Percentiles rank a stretch among this genome's conserved stretches.
Evolutionary conservation across 2,888 invertebrate species (phyloP).

Genomic region (Epistrophella euchroma): DNA sequence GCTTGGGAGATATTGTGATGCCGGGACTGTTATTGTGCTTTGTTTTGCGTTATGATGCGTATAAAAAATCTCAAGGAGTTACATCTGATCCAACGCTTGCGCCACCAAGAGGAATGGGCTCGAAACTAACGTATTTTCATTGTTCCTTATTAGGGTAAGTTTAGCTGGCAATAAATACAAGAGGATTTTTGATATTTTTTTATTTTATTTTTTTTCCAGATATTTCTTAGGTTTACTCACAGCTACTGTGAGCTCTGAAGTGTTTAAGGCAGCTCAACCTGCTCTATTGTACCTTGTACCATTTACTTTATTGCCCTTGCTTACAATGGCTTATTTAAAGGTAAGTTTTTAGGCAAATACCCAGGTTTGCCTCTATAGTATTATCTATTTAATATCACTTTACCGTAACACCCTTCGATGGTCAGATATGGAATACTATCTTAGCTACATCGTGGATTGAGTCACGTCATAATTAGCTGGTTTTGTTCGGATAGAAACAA

Average conservation of each 20-base stretch:
- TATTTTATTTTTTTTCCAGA: conserved; percentile 75
- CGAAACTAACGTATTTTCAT: conserved; percentile 96
- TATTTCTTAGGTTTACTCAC: conserved; percentile 98
- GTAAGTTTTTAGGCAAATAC: not conserved
- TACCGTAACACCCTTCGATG: too few species aligned
- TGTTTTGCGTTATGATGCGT: conserved; percentile 98
- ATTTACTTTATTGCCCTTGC: conserved; percentile 96
- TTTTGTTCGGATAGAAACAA: too few species aligned
- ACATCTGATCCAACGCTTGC: conserved; percentile 86
- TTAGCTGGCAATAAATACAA: not conserved
- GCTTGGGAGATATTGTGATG: conserved; percentile 95
- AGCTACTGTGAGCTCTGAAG: conserved; percentile 98
- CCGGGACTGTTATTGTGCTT: conserved; percentile 97
- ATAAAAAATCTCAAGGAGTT: conserved; percentile 91
- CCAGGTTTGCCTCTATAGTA: too few species aligned
- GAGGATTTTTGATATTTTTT: not conserved
- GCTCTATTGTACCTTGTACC: conserved; percentile 98
- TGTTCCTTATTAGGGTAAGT: conserved; percentile 95
- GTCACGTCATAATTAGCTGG: too few species aligned
- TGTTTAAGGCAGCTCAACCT: conserved; percentile 99
- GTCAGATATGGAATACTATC: too few species aligned
- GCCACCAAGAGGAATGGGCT: conserved; percentile 86
- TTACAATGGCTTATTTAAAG: conserved; percentile 98
- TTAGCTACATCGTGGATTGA: too few species aligned
- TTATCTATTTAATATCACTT: too few species aligned